Percentiles rank a stretch among this genome's conserved stretches.
Evolutionary conservation across 1,140 invertebrate species (phyloP).

Genomic region (Drosophila lowei): DNA sequence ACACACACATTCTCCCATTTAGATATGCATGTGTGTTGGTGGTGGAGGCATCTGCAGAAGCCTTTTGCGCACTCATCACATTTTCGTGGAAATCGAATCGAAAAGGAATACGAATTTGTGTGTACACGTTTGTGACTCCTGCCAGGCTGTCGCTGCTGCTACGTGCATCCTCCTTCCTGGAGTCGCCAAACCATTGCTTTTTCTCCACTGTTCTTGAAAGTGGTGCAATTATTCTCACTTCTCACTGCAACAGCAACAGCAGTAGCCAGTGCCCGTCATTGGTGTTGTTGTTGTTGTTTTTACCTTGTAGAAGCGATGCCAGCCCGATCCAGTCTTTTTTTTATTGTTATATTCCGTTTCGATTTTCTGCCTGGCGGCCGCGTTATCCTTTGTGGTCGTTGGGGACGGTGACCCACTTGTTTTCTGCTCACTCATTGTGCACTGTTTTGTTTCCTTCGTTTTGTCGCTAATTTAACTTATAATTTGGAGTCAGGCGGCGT

Average conservation of each 20-base stretch:
- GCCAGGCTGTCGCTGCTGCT: background rate
- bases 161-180: background rate
- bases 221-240: conserved; percentile 13
- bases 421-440: conserved; percentile 64
- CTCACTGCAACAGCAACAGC: background rate
- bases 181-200: conserved; percentile 5
- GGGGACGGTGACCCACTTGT: conserved; percentile 27
- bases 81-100: conserved; percentile 77
- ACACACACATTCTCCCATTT: conserved; percentile 20
- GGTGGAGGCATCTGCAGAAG: conserved; percentile 75
- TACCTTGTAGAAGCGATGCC: conserved; percentile 88
- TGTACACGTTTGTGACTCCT: conserved; percentile 21
- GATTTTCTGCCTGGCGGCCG: conserved; percentile 75
- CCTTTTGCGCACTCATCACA: conserved; percentile 80
- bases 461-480: conserved; percentile 39
- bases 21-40: conserved; percentile 42
- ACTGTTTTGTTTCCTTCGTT: conserved; percentile 34
- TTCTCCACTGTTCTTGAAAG: background rate
- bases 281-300: conserved; percentile 36
- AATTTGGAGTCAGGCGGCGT: conserved; percentile 53
- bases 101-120: conserved; percentile 56
- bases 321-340: conserved; percentile 85
- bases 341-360: conserved; percentile 88
- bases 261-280: conserved; percentile 21
- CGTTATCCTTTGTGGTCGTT: conserved; percentile 43